phyloP scores from a whole-genome alignment of 2,113 vertebrate genomes.

The Oxygymnocypris stewartii region DNA sequence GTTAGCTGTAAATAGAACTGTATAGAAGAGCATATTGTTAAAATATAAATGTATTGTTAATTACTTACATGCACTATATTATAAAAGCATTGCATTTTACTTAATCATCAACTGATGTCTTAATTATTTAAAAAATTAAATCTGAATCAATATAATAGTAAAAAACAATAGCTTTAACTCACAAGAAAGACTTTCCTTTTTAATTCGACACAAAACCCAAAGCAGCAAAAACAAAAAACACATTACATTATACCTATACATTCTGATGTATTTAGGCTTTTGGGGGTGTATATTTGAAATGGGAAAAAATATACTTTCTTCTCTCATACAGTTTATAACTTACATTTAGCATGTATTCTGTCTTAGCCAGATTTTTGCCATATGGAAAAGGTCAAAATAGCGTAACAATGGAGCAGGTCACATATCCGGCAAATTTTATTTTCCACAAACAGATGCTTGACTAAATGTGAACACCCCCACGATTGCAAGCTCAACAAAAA shows the following conservation, averaged over 20 bases:
- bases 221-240: no score
- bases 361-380: background rate
- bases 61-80: background rate
- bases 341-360: background rate
- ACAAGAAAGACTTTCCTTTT: no score
- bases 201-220: no score
- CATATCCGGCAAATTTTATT: no score
- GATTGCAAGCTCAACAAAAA: background rate
- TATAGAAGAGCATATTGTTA: background rate
- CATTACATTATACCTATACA: no score
- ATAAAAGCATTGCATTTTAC: background rate
- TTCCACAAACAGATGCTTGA: background rate
- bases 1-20: background rate
- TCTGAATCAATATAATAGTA: no score
- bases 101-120: background rate
- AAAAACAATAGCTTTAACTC: no score
- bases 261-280: no score
- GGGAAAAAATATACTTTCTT: background rate
- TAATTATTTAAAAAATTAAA: background rate
- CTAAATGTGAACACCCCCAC: slow-evolving; percentile 1
- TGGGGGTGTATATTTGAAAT: background rate
- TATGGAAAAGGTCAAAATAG: background rate
- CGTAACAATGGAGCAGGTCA: background rate
- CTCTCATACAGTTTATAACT: background rate
- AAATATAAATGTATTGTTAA: background rate